These are phyloP conservation scores for Plebejus anna DNA, from an alignment of 2,888 invertebrate genomes.

Conservation along the genomic window DNA sequence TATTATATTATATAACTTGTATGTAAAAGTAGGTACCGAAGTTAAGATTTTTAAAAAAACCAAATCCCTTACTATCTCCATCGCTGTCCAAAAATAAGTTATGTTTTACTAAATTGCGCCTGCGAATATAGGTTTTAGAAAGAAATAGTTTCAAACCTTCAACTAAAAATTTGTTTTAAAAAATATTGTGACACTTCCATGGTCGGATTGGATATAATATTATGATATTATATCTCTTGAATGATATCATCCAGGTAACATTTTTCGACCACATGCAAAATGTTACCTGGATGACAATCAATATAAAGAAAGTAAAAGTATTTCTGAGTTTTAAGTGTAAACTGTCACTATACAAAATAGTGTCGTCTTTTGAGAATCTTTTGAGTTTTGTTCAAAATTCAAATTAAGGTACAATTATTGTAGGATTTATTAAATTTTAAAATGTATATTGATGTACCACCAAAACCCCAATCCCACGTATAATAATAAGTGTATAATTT, in stretches of 20 bases:
- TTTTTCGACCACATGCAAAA: background rate
- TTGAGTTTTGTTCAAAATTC: background rate
- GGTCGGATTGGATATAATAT: too few species aligned
- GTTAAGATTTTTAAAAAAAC: background rate
- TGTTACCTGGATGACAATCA: background rate
- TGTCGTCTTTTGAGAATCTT: background rate
- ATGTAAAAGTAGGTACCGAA: background rate
- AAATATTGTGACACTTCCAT: too few species aligned
- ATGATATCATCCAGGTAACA: background rate
- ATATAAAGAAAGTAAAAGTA: too few species aligned
- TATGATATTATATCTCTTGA: too few species aligned
- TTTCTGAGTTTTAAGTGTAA: too few species aligned
- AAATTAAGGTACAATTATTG: background rate
- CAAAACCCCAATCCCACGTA: background rate
- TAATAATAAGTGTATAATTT: conserved; percentile 20
- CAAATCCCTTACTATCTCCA: background rate
- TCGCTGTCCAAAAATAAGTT: too few species aligned
- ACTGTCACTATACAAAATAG: background rate
- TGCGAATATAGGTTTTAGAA: too few species aligned
- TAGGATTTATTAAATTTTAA: background rate
- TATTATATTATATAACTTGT: background rate
- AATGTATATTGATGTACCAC: conserved; percentile 8
- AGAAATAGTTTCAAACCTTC: too few species aligned
- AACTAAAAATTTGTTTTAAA: too few species aligned
- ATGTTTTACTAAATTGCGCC: too few species aligned